phyloP scores from a whole-genome alignment of 2,113 vertebrate species.

The Murina feae region DNA sequence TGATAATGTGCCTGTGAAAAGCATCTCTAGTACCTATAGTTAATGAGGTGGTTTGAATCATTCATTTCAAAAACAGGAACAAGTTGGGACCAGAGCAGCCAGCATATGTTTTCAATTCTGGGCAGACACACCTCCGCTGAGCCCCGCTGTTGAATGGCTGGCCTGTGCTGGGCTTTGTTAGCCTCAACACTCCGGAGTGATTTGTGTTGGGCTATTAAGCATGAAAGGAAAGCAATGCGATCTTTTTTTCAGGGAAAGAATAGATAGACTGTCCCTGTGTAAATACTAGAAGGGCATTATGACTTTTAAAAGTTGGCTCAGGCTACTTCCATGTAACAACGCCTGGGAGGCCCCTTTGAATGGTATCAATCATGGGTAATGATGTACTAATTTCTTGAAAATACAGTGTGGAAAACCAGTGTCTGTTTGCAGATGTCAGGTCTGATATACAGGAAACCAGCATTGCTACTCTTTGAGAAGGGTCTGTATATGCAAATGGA shows the following conservation, averaged over 20 bases:
- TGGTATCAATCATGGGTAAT: slow-evolving; percentile 20
- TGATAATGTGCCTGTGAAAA: not conserved
- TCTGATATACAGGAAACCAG: not conserved
- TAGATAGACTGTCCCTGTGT: slow-evolving; percentile 53
- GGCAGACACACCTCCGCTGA: not conserved
- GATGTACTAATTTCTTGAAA: slow-evolving; percentile 49
- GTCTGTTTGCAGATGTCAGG: not conserved
- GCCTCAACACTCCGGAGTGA: slow-evolving; percentile 21
- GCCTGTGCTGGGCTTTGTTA: not conserved
- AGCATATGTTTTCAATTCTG: slow-evolving; percentile 13
- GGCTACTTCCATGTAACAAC: not conserved
- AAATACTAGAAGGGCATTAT: slow-evolving; percentile 37
- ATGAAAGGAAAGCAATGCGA: slow-evolving; percentile 38
- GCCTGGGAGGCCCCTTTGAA: not conserved
- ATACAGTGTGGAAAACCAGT: slow-evolving; percentile 20
- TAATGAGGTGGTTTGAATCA: not conserved
- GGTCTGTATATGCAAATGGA: not conserved
- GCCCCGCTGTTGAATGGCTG: not conserved
- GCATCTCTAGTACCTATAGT: not conserved
- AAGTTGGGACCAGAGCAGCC: not conserved
- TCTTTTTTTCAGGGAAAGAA: slow-evolving; percentile 20
- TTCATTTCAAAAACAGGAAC: not conserved
- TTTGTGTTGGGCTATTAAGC: slow-evolving; percentile 34
- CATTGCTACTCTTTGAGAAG: not conserved
- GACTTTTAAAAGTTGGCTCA: slow-evolving; percentile 51